Base-by-base conservation (phyloP, 2,113 vertebrate genomes). In the Rhombomys opimus region DNA sequence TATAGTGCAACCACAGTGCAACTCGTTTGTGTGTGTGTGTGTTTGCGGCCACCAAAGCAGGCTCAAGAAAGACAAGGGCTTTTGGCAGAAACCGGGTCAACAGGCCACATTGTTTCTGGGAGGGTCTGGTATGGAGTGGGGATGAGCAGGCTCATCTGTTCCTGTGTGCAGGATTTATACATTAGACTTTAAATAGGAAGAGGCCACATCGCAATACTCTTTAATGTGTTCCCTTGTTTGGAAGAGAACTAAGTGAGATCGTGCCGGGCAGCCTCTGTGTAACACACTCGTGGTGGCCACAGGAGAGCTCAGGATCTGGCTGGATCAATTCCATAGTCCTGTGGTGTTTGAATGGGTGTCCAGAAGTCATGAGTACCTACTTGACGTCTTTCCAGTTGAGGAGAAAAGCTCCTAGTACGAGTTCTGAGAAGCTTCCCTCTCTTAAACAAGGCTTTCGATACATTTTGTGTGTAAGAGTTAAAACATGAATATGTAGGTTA, bases 401-500 rank as follows among this genome's bases (percentile, higher is more conserved):
- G 15, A 18, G 35, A 59, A 59, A 20, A 57, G 20, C 73, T 72
- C 59, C 80, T 63, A 17, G 23, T 84, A 52, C 32, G 67, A 13
- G 57, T 27, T 87, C 61, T 78, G 41, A 87, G 54, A 46, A 70
- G 61, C 5, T 20, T 63, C 70, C 32, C 5, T 84, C 23, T 57
- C 41, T 75, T 59, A 38, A 38, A 54, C 6, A 25, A 65, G 87
- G 35, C 76, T 81, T 87, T 17, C 17, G 22, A 57, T 81, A n/a
- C 61, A 35, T 78, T 87, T 81, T 88, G 76, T 15, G 3, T 87
- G n/a, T 41, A 84, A 63, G 72, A 88, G 87, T 95, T 96, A 73
- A 87, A 89, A 91, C 63, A 73, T 78, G 80, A 95, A 72, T 95
- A 93, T 91, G 68, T 50, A 95, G 80, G 20, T 96, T 85, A 65